Conservation (phyloP, 2,888 invertebrate species). For the Sepioteuthis lessoniana region DNA sequence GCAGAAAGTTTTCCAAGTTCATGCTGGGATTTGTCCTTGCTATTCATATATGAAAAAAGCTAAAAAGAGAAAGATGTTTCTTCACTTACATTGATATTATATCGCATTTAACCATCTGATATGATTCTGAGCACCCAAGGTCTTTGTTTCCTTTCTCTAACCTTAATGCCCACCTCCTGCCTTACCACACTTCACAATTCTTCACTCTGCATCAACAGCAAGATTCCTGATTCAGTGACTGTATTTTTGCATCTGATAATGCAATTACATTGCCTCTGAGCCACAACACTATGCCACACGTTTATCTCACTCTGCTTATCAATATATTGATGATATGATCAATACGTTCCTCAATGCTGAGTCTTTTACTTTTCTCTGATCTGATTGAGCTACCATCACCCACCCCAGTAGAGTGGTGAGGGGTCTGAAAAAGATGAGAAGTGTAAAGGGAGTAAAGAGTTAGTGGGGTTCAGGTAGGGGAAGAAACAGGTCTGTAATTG, state of each 20-base stretch:
- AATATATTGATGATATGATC: constrained; percentile 19
- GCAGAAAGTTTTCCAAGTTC: too few relatives aligned
- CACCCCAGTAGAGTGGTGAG: not conserved
- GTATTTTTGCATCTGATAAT: not conserved
- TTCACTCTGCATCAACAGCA: not conserved
- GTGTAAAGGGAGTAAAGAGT: not conserved
- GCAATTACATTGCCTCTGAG: constrained; percentile 1
- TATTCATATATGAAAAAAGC: not conserved
- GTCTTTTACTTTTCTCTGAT: not conserved
- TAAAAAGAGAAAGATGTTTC: not conserved
- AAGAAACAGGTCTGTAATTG: not conserved
- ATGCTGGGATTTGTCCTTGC: too few relatives aligned
- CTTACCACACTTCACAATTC: not conserved
- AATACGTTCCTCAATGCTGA: not conserved
- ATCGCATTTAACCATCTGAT: not conserved
- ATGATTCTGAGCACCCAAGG: not conserved
- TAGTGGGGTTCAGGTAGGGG: not conserved
- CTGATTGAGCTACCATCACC: not conserved
- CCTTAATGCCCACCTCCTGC: not conserved
- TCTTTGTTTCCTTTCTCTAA: constrained; percentile 6
- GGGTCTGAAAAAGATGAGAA: not conserved
- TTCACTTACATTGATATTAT: not conserved
- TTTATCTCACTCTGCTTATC: not conserved
- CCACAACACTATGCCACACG: not conserved
- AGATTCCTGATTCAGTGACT: not conserved